phyloP scores from a whole-genome alignment of 2,797 vertebrate species.

The Chelonia mydas region DNA sequence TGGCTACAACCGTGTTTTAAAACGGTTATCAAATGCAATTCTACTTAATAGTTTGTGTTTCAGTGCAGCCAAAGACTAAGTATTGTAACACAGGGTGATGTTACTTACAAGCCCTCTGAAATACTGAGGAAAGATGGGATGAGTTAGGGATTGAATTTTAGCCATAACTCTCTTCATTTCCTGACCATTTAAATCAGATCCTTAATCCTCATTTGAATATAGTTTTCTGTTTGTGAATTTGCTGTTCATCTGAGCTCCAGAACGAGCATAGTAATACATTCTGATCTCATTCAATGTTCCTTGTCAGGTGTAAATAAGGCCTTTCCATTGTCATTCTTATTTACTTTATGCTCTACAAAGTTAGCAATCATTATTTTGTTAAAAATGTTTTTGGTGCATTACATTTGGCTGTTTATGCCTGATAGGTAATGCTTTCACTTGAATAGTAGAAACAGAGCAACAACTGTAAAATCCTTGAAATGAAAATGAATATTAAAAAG shows the following conservation, averaged over 20 bases:
- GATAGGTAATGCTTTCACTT: background rate
- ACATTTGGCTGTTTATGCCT: constrained; percentile 23
- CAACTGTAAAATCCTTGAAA: constrained; percentile 25
- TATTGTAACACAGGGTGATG: background rate
- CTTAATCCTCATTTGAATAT: constrained; percentile 29
- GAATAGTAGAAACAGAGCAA: background rate
- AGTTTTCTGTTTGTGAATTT: background rate
- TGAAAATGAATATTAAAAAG: constrained; percentile 32
- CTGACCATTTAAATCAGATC: constrained; percentile 54
- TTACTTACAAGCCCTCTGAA: background rate
- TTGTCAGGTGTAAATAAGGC: constrained; percentile 42
- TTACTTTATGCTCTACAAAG: background rate
- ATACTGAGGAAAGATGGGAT: background rate
- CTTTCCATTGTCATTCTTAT: background rate
- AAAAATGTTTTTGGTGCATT: background rate
- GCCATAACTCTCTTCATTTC: constrained; percentile 59
- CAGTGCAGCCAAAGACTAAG: accelerated
- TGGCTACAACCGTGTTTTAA: background rate
- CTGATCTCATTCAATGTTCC: background rate
- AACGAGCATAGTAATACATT: background rate
- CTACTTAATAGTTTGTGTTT: background rate
- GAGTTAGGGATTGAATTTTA: constrained; percentile 44
- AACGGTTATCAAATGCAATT: background rate
- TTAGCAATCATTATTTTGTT: background rate
- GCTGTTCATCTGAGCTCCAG: background rate